These are phyloP conservation scores for Drusus annulatus DNA, from an alignment of 1,140 invertebrate genomes.

Conservation along the genomic window DNA sequence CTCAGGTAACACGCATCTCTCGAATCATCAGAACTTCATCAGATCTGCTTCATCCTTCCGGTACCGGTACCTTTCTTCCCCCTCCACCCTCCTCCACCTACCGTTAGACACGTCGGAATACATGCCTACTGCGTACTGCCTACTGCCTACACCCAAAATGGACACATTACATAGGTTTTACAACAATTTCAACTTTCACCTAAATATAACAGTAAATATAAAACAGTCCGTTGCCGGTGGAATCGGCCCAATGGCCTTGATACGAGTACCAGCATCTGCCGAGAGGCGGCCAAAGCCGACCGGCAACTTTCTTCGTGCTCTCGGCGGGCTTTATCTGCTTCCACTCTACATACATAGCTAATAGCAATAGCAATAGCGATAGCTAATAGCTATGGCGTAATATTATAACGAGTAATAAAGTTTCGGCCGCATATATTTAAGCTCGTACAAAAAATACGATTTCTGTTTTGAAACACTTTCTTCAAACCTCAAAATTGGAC, in stretches of 20 bases:
- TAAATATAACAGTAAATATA: constrained; percentile 42
- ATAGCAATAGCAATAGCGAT: too few relatives aligned
- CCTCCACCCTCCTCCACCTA: too few relatives aligned
- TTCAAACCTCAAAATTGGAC: constrained; percentile 27
- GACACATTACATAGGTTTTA: too few relatives aligned
- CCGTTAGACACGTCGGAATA: too few relatives aligned
- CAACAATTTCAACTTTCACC: constrained; percentile 22
- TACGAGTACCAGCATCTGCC: constrained; percentile 53
- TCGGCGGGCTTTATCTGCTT: constrained; percentile 22
- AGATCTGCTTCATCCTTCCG: too few relatives aligned
- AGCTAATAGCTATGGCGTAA: too few relatives aligned
- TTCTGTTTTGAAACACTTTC: constrained; percentile 38
- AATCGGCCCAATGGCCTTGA: constrained; percentile 53
- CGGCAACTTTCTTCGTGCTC: constrained; percentile 54
- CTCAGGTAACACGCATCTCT: too few relatives aligned
- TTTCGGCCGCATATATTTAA: constrained; percentile 17
- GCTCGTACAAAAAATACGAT: constrained; percentile 18
- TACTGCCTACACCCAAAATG: too few relatives aligned
- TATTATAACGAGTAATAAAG: background rate
- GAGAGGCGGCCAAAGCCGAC: constrained; percentile 46
- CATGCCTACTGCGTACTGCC: too few relatives aligned
- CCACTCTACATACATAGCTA: background rate
- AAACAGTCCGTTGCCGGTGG: constrained; percentile 24
- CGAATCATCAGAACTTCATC: too few relatives aligned
- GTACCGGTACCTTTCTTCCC: too few relatives aligned